A percentile compares a stretch with the other conserved stretches of the same genome.
Conservation (phyloP, 2,888 invertebrate species). For the Epinotia demarniana region DNA sequence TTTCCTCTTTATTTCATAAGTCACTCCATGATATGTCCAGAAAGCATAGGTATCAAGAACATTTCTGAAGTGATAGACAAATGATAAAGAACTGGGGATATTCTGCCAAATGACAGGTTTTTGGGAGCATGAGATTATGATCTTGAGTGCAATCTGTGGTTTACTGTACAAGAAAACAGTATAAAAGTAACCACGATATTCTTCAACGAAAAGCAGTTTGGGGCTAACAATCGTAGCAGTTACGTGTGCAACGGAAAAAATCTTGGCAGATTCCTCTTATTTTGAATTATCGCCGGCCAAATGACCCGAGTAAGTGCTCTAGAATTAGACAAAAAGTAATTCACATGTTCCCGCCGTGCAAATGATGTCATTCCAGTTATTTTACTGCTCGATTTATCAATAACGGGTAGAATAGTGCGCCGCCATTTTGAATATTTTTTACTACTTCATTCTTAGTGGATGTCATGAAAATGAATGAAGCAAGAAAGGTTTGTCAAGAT, state of each 20-base stretch:
- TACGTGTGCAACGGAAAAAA: constrained; percentile 9
- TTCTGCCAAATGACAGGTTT: too few species aligned
- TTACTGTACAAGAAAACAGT: constrained; percentile 1
- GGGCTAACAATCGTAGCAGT: background rate
- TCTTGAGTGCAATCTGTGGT: too few species aligned
- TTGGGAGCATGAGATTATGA: too few species aligned
- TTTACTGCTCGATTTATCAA: constrained; percentile 8
- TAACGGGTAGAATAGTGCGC: background rate
- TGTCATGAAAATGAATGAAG: too few species aligned
- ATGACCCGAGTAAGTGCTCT: constrained; percentile 42
- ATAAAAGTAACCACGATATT: constrained; percentile 26
- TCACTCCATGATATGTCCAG: too few species aligned
- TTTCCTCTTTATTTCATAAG: too few species aligned
- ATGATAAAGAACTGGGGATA: too few species aligned
- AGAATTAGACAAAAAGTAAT: constrained; percentile 43
- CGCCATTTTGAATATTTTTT: background rate
- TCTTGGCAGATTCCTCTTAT: constrained; percentile 41
- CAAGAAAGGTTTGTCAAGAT: too few species aligned
- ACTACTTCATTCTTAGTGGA: background rate
- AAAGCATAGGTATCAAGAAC: too few species aligned
- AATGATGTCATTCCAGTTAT: constrained; percentile 39
- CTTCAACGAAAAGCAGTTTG: background rate
- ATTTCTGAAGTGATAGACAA: too few species aligned
- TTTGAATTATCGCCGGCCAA: constrained; percentile 39
- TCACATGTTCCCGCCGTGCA: constrained; percentile 22